Conservation (phyloP, 1,140 invertebrate species). For the Hylaeus volcanicus region DNA sequence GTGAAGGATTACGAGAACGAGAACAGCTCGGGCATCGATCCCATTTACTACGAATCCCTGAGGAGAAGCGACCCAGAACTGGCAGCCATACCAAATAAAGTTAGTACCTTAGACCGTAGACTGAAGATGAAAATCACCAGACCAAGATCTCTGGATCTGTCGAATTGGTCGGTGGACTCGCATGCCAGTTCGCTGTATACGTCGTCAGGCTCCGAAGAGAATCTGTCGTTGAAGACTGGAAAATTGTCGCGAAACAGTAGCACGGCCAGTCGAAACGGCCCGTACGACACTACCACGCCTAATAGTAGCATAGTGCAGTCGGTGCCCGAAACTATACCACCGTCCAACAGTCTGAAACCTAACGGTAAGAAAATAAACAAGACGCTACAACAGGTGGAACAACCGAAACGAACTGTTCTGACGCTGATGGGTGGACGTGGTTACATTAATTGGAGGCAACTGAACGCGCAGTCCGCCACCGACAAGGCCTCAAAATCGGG, state of each 20-base stretch:
- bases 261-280: constrained; percentile 84
- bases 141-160: constrained; percentile 90
- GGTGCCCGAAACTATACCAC: constrained; percentile 37
- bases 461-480: constrained; percentile 67
- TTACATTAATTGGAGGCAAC: constrained; percentile 91
- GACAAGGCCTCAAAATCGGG: constrained; percentile 74
- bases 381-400: constrained; percentile 77
- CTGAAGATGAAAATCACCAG: constrained; percentile 89
- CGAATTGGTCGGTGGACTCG: constrained; percentile 93
- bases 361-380: constrained; percentile 72
- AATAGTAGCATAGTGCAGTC: constrained; percentile 58
- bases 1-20: constrained; percentile 93
- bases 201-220: constrained; percentile 90
- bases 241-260: constrained; percentile 87
- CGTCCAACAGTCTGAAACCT: constrained; percentile 56
- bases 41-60: constrained; percentile 88
- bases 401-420: constrained; percentile 88
- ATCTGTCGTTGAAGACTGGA: constrained; percentile 84
- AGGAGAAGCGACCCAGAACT: constrained; percentile 91
- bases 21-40: constrained; percentile 85
- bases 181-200: constrained; percentile 90
- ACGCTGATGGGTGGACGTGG: constrained; percentile 93
- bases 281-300: constrained; percentile 73
- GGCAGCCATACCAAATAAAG: constrained; percentile 89
- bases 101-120: constrained; percentile 89